Conservation (phyloP, 2,888 invertebrate species). For the Oscheius sp. region DNA sequence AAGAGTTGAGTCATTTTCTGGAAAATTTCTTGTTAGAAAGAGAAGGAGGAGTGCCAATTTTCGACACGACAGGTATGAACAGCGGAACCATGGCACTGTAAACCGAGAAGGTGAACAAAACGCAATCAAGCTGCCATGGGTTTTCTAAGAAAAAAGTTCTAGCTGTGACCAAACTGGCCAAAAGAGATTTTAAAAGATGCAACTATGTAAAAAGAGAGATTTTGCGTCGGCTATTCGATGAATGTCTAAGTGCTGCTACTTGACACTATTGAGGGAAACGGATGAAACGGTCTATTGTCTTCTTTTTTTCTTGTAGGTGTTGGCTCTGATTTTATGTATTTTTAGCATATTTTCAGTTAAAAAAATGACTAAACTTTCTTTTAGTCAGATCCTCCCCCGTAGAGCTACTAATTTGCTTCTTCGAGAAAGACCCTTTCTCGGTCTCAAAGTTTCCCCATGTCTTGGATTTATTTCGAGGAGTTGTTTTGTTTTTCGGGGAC, state of each 20-base stretch:
- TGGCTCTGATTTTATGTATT: too few species aligned
- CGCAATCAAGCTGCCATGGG: conserved; percentile 11
- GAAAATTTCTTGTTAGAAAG: background rate
- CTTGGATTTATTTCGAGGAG: background rate
- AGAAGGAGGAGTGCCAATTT: conserved; percentile 3
- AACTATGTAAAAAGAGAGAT: background rate
- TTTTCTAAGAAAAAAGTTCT: background rate
- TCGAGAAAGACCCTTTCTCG: too few species aligned
- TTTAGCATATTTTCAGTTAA: too few species aligned
- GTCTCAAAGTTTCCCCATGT: too few species aligned
- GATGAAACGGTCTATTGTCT: background rate
- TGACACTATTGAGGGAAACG: conserved; percentile 13
- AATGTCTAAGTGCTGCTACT: background rate
- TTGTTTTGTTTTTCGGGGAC: background rate
- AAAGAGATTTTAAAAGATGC: background rate
- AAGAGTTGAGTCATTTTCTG: background rate
- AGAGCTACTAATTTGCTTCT: too few species aligned
- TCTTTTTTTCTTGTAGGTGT: too few species aligned
- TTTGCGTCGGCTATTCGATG: background rate
- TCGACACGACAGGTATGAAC: conserved; percentile 16
- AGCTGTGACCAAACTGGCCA: background rate
- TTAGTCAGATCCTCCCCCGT: too few species aligned
- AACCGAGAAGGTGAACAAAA: conserved; percentile 21
- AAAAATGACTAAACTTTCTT: too few species aligned
- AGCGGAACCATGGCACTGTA: conserved; percentile 14